Conservation (phyloP, 2,113 vertebrate species). For the Tenebrosternarchus preto region DNA sequence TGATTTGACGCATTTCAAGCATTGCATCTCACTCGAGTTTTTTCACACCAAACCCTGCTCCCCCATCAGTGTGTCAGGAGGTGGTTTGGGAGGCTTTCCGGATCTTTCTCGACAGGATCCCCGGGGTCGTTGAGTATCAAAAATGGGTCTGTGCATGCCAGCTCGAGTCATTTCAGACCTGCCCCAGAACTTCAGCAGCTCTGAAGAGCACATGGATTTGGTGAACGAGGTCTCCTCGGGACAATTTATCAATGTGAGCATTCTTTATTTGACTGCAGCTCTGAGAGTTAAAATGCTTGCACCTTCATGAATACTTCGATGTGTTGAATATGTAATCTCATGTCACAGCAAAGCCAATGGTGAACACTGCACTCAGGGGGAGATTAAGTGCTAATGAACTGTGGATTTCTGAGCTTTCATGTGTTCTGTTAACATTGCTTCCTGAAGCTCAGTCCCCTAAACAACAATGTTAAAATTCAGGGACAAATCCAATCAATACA, state of each 20-base stretch:
- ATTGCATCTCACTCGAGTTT: not conserved
- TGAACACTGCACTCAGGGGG: not conserved
- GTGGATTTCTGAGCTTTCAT: not conserved
- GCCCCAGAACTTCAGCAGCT: conserved; percentile 87
- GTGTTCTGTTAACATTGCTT: conserved; percentile 3
- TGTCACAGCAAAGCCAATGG: not conserved
- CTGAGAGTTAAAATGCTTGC: not conserved
- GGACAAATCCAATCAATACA: not conserved
- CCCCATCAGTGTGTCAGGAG: conserved; percentile 89
- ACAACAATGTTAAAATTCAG: not conserved
- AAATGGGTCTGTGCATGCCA: conserved; percentile 87
- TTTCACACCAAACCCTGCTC: not conserved
- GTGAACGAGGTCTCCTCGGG: conserved; percentile 54
- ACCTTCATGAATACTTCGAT: not conserved
- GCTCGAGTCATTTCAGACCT: conserved; percentile 85
- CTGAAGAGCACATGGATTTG: conserved; percentile 83
- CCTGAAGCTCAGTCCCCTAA: not conserved
- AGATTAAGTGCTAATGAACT: conserved; percentile 1
- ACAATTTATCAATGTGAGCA: not conserved
- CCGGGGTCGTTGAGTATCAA: conserved; percentile 85
- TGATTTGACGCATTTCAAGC: not conserved
- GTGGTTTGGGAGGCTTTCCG: conserved; percentile 93
- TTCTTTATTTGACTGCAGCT: not conserved
- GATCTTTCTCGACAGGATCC: conserved; percentile 90
- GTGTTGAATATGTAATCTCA: not conserved